Base-by-base conservation (phyloP, 2,797 vertebrate species). In the Sparus aurata region DNA sequence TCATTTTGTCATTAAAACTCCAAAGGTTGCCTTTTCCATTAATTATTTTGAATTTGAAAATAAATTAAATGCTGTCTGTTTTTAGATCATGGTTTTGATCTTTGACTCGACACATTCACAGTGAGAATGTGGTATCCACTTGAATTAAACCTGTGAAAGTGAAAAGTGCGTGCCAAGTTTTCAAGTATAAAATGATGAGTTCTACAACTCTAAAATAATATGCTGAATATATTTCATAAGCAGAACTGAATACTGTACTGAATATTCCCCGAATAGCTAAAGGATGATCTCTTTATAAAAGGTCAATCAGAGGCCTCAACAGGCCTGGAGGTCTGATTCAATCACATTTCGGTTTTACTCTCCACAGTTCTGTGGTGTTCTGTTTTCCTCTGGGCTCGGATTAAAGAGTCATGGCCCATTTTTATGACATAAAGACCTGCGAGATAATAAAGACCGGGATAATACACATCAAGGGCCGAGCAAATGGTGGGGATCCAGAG, bases 351-450 rank as follows among this genome's bases (percentile, higher is more conserved):
- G 41, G 27, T 55, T 49, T 69, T n/a, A 43, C 53, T 25, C 5
- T 54, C 2, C 3, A 18, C 25, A 58, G 18, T 30, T 23, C 12
- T 59, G 11, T 23, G 60, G 57, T 18, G 25, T 67, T 67, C 5
- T 46, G 3, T 34, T 67, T 66, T 49, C 45, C 30, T 41, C 25
- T 30, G 13, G 6, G 11, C 50, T 68, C 0, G 69, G 52, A 79
- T 76, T 76, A 75, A 75, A 76, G 59, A 64, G 50, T 20, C 53
- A 16, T 20, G 12, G 52, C 61, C 63, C 41, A 57, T 63, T 74
- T 34, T 77, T 63, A 43, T 18, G 61, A 70, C 73, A 70, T 77
- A 45, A 73, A 73, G 60, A 30, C 46, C 43, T 45, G 43, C 47
- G 20, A 25, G 25, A 25, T 25, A 25, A 25, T 25, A 25, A 25